A percentile compares a stretch with the other conserved stretches of the same genome.
These are phyloP conservation scores for Gouania willdenowi DNA, from an alignment of 2,797 vertebrate species.

Conservation along the genomic window DNA sequence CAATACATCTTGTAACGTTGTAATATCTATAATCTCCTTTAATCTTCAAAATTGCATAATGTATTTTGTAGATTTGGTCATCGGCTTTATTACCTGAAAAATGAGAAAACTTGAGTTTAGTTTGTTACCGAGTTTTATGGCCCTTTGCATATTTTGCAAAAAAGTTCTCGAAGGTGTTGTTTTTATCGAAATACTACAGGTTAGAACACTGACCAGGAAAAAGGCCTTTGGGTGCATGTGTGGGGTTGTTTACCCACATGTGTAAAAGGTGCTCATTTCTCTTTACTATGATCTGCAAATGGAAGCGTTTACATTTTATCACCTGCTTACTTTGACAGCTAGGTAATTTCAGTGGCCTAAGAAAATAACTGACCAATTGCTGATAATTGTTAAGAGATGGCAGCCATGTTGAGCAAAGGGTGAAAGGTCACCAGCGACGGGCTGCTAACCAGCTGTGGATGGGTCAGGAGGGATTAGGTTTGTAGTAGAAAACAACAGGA, in stretches of 20 bases:
- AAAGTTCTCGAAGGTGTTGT: too few species aligned
- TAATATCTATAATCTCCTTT: too few species aligned
- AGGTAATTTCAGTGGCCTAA: slow-evolving; percentile 81
- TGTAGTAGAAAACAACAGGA: slow-evolving; percentile 51
- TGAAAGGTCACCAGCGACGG: slow-evolving; percentile 39
- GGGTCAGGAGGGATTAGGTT: slow-evolving; percentile 73
- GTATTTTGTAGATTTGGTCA: too few species aligned
- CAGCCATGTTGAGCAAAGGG: slow-evolving; percentile 66
- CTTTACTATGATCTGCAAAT: slow-evolving; percentile 67
- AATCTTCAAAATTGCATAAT: too few species aligned
- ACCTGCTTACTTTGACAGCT: slow-evolving; percentile 69
- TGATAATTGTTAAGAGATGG: slow-evolving; percentile 81
- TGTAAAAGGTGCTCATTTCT: slow-evolving; percentile 25
- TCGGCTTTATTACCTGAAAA: too few species aligned
- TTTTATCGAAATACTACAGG: too few species aligned
- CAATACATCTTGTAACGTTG: too few species aligned
- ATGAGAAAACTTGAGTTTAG: too few species aligned
- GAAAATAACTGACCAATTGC: slow-evolving; percentile 90
- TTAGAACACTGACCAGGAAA: too few species aligned
- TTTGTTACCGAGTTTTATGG: too few species aligned
- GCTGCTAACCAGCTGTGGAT: slow-evolving; percentile 81
- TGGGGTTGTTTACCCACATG: slow-evolving; percentile 36
- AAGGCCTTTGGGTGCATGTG: neutral
- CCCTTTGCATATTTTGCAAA: too few species aligned
- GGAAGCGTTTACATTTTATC: slow-evolving; percentile 81